Conservation (phyloP, 2,888 invertebrate species). For the Colletes collaris region DNA sequence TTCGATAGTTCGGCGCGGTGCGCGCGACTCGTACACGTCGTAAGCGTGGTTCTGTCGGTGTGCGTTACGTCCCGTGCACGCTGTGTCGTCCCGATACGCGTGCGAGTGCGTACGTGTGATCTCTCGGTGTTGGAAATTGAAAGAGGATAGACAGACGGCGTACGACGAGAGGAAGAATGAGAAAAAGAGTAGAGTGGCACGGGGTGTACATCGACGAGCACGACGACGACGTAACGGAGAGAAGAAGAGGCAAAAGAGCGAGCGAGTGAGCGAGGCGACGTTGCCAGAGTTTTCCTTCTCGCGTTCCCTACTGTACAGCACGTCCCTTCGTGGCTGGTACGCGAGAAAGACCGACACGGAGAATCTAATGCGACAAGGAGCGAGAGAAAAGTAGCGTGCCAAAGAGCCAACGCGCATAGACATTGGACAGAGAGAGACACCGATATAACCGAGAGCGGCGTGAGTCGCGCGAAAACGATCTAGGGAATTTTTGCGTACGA, state of each 20-base stretch:
- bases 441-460: constrained; percentile 9
- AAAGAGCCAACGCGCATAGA: constrained; percentile 6
- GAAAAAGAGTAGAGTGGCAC: constrained; percentile 33
- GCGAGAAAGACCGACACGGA: constrained; percentile 35
- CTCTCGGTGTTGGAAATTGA: constrained; percentile 32
- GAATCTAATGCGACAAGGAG: constrained; percentile 33
- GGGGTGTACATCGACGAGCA: constrained; percentile 51
- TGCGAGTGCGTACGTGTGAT: constrained; percentile 11
- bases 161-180: constrained; percentile 40
- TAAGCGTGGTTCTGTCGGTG: constrained; percentile 33
- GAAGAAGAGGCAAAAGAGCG: constrained; percentile 66
- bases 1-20: constrained; percentile 36
- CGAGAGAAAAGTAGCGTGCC: constrained; percentile 37
- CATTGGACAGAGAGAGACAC: constrained; percentile 14
- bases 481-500: constrained; percentile 43
- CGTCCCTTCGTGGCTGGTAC: constrained; percentile 34
- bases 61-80: constrained; percentile 36
- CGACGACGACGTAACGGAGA: constrained; percentile 59
- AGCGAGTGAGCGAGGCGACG: constrained; percentile 75
- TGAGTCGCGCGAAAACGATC: constrained; percentile 44
- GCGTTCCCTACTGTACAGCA: constrained; percentile 48
- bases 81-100: constrained; percentile 14
- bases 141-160: constrained; percentile 32
- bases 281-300: constrained; percentile 75
- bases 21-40: constrained; percentile 44